Percentiles rank a stretch among this genome's conserved stretches.
These are phyloP conservation scores for Pyralis farinalis DNA, from an alignment of 2,888 invertebrate species.

Conservation along the genomic window DNA sequence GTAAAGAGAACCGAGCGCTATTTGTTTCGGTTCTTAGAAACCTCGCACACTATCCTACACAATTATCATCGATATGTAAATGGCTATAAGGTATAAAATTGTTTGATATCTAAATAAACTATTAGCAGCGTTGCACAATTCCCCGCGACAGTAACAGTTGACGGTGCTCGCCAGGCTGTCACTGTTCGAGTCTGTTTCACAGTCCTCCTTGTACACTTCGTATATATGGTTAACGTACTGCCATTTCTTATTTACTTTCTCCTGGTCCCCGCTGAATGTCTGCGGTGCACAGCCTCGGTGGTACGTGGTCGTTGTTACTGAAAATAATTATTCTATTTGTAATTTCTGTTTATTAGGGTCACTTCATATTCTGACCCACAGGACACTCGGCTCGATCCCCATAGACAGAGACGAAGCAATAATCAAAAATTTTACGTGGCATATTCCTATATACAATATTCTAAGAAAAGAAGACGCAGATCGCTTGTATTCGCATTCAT, in stretches of 20 bases:
- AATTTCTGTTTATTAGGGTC: no score
- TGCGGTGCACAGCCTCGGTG: slow-evolving; percentile 87
- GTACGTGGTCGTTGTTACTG: slow-evolving; percentile 39
- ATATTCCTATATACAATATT: no score
- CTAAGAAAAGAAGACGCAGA: no score
- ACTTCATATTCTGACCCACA: no score
- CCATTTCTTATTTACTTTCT: slow-evolving; percentile 81
- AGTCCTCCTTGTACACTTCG: slow-evolving; percentile 86
- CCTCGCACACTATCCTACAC: neutral
- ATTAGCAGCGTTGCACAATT: slow-evolving; percentile 84
- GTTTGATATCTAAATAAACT: slow-evolving; percentile 14
- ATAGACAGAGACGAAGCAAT: no score
- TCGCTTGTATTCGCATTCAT: no score
- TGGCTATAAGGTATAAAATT: slow-evolving; percentile 13
- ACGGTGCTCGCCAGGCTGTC: slow-evolving; percentile 78
- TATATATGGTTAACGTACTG: slow-evolving; percentile 80
- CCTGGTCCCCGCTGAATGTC: slow-evolving; percentile 81
- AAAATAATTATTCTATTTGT: slow-evolving; percentile 21
- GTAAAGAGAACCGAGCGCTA: no score
- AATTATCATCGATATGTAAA: slow-evolving; percentile 6
- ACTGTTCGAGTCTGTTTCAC: slow-evolving; percentile 74
- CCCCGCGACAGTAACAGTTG: slow-evolving; percentile 88
- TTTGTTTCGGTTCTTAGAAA: no score
- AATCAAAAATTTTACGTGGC: no score
- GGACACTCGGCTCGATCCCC: no score